These are phyloP conservation scores for Athalia rosae DNA, from an alignment of 2,888 invertebrate species.

Conservation along the genomic window DNA sequence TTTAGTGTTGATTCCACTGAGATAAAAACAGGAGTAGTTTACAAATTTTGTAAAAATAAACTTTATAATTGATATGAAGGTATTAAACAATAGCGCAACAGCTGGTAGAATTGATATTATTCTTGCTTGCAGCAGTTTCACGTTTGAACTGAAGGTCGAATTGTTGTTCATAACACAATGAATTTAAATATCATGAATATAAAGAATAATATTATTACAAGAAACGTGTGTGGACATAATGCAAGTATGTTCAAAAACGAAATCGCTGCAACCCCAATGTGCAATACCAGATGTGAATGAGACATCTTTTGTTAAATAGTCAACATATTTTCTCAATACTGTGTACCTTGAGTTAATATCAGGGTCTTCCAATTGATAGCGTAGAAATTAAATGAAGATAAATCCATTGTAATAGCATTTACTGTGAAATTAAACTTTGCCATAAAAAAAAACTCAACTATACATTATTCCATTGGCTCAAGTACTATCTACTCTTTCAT, in stretches of 20 bases:
- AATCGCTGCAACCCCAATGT: neutral
- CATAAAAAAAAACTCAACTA: too few species aligned
- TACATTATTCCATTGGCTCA: too few species aligned
- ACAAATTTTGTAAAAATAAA: too few species aligned
- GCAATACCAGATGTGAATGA: constrained; percentile 22
- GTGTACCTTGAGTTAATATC: too few species aligned
- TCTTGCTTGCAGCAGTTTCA: neutral
- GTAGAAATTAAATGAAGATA: too few species aligned
- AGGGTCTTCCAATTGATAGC: neutral
- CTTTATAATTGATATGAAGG: too few species aligned
- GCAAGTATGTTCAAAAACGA: neutral
- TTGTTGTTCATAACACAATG: constrained; percentile 23
- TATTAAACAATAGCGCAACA: too few species aligned
- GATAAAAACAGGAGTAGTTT: too few species aligned
- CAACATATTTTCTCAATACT: constrained; percentile 26
- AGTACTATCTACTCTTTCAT: too few species aligned
- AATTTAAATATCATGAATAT: constrained; percentile 1
- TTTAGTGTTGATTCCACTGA: too few species aligned
- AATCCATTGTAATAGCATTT: too few species aligned
- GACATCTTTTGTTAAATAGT: constrained; percentile 16
- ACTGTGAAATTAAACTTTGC: too few species aligned
- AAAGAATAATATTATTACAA: neutral
- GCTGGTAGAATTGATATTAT: neutral
- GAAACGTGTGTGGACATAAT: neutral
- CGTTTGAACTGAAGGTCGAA: constrained; percentile 4